A percentile compares a stretch with the other conserved stretches of the same genome.
These are phyloP conservation scores for Salmo trutta DNA, from an alignment of 2,797 vertebrate species.

Conservation along the genomic window DNA sequence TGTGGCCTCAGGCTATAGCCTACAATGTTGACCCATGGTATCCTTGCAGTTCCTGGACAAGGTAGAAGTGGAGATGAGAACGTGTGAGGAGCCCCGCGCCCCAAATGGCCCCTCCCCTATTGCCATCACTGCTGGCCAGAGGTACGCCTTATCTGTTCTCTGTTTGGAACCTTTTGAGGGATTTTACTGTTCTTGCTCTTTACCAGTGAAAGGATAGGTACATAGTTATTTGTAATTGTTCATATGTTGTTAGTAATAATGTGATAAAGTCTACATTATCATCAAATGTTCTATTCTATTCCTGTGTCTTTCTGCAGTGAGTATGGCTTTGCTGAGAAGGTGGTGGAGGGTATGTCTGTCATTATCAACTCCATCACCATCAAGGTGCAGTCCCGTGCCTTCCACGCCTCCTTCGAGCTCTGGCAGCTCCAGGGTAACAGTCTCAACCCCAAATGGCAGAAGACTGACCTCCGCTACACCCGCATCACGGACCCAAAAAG, in stretches of 20 bases:
- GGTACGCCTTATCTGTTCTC: constrained; percentile 68
- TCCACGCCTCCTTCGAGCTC: constrained; percentile 94
- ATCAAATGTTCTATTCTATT: neutral
- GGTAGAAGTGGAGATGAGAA: constrained; percentile 98
- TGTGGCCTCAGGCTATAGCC: neutral
- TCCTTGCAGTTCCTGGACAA: constrained; percentile 90
- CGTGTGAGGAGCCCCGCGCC: constrained; percentile 93
- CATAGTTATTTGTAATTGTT: neutral
- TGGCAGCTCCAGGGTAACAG: constrained; percentile 99
- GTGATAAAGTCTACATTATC: too few relatives aligned
- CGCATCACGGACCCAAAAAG: constrained; percentile 90
- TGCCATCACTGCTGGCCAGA: constrained; percentile 94
- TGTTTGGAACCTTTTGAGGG: neutral
- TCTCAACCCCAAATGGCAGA: constrained; percentile 95
- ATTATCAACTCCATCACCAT: constrained; percentile 95
- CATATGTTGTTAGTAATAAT: neutral
- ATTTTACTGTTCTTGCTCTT: neutral
- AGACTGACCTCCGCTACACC: constrained; percentile 90
- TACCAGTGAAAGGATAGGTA: too few relatives aligned
- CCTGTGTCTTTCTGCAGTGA: constrained; percentile 75
- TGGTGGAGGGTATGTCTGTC: constrained; percentile 98
- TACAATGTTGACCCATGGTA: constrained; percentile 5
- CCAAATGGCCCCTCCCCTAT: constrained; percentile 98
- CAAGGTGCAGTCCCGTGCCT: constrained; percentile 94
- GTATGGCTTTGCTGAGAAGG: constrained; percentile 98